phyloP scores from a whole-genome alignment of 2,113 vertebrate genomes.

The Burhinus oedicnemus region DNA sequence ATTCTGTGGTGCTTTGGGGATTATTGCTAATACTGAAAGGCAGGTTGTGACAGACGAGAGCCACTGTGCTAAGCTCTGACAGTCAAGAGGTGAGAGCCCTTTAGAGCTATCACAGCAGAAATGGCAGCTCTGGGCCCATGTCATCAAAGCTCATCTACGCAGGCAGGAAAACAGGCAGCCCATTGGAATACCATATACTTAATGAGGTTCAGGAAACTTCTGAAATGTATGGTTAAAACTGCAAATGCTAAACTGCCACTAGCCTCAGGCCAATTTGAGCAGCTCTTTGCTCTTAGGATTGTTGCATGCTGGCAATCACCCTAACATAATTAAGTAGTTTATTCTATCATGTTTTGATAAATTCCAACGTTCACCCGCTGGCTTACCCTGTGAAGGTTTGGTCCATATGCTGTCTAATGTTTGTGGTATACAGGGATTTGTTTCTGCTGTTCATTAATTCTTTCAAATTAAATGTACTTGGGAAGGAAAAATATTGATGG shows the following conservation, averaged over 20 bases:
- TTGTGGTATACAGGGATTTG: conserved; percentile 38
- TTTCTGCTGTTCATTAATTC: conserved; percentile 53
- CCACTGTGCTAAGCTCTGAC: neutral
- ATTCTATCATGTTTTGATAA: conserved; percentile 59
- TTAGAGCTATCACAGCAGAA: neutral
- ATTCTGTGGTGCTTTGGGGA: neutral
- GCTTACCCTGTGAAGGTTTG: neutral
- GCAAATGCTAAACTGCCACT: neutral
- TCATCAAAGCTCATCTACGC: neutral
- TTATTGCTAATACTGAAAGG: neutral
- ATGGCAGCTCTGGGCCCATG: neutral
- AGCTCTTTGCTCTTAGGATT: neutral
- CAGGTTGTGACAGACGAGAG: neutral
- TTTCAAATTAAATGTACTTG: conserved; percentile 6
- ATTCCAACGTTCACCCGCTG: conserved; percentile 32
- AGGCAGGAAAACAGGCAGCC: neutral
- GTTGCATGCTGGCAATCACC: conserved; percentile 35
- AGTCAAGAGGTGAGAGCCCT: neutral
- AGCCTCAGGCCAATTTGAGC: neutral
- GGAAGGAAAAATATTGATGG: conserved; percentile 44
- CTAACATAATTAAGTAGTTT: conserved; percentile 42
- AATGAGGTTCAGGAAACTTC: neutral
- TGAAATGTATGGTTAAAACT: neutral
- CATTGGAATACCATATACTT: neutral
- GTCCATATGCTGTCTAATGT: neutral